Evolutionary conservation across 2,113 vertebrate species (phyloP), one percentile per base, ranked within the genome.

Genomic region (Perognathus longimembris): DNA sequence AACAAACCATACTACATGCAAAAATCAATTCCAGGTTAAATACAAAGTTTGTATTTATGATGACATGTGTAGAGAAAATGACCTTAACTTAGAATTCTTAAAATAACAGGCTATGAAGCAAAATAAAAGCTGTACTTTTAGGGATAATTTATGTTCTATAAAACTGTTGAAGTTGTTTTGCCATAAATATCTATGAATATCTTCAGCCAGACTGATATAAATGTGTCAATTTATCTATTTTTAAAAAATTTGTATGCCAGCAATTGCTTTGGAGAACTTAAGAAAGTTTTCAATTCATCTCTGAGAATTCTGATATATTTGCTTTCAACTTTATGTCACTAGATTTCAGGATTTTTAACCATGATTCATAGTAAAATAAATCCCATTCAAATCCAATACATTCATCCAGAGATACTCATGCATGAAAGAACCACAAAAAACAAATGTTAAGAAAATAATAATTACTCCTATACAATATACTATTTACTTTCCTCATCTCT

Each of bases 81-180:
- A 91, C 21, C 88, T 78, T 78, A 73, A 76, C 80, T 87, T 79
- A 38, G 61, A 26, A 1, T 82, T 88, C 86, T 90, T 93, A 78
- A 92, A 94, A 94, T 76, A 92, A 67, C 17, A 79, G 4, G 18
- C 50, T 83, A 45, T 32, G 12, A 94, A 94, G 6, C 66, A 82
- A 74, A 90, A 36, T 32, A 74, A 78, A 50, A 88, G 87, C 63
- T 95, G 79, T 88, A 88, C 59, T 84, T n/a, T 77, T 80, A 69
- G 24, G 57, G 59, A 3, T 92, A 93, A 88, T 93, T 92, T 82
- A 59, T 14, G 85, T 59, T 88, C 34, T 81, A 30, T 85, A 75
- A 88, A 71, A 75, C 26, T 22, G n/a, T 79, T 88, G 28, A 70
- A 40, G 40, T 95, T 79, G 24, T 95, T 93, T 90, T 69, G 50